Evolutionary conservation across 2,888 invertebrate genomes (phyloP).

Genomic region (Augiades crinisus): DNA sequence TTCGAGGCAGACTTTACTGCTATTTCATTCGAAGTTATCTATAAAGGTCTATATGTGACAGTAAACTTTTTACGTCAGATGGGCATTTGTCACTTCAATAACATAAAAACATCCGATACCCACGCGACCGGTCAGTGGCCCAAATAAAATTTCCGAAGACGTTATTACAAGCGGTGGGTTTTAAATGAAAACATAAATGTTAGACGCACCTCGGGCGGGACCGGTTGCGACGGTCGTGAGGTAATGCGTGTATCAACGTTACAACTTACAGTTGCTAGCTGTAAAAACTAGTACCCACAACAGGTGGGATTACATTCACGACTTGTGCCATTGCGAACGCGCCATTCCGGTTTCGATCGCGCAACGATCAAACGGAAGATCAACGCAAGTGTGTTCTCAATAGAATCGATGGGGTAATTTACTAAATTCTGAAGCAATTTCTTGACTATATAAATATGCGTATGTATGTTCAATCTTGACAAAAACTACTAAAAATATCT

Average conservation of each 20-base stretch:
- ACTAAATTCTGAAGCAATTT: too few species aligned
- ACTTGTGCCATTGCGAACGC: slow-evolving; percentile 45
- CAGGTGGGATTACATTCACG: slow-evolving; percentile 60
- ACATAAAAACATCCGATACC: too few species aligned
- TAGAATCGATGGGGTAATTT: neutral
- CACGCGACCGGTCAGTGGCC: too few species aligned
- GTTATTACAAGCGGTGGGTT: neutral
- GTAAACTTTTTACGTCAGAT: too few species aligned
- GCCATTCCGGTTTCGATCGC: slow-evolving; percentile 54
- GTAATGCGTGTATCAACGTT: slow-evolving; percentile 40
- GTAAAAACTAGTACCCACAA: slow-evolving; percentile 64
- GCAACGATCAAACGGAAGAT: slow-evolving; percentile 46
- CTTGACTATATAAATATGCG: too few species aligned
- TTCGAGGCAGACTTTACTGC: too few species aligned
- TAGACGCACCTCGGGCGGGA: slow-evolving; percentile 33
- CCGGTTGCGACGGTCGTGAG: slow-evolving; percentile 38
- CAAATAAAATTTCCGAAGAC: too few species aligned
- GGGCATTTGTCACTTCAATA: too few species aligned
- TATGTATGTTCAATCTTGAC: too few species aligned
- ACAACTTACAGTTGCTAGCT: slow-evolving; percentile 41
- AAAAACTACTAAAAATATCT: too few species aligned
- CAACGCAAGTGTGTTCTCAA: slow-evolving; percentile 35
- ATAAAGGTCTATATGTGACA: too few species aligned
- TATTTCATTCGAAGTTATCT: too few species aligned
- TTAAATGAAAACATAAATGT: slow-evolving; percentile 34